Percentiles rank a stretch among this genome's conserved stretches.
Conservation (phyloP, 2,113 vertebrate genomes). For the Oncorhynchus clarkii region DNA sequence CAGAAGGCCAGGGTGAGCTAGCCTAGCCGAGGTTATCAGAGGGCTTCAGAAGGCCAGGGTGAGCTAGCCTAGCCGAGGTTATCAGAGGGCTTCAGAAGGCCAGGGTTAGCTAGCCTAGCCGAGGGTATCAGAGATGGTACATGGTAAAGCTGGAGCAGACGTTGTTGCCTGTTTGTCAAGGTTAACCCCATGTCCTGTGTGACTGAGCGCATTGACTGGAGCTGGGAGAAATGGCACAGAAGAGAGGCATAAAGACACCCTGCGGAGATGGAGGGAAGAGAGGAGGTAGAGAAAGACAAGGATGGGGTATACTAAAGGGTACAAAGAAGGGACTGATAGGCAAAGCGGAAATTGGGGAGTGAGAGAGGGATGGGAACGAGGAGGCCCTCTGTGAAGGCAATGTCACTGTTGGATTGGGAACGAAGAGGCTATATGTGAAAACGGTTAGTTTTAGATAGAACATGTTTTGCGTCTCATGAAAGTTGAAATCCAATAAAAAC, state of each 20-base stretch:
- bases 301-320: not conserved
- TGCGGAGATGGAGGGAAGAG: constrained; percentile 20
- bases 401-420: no score
- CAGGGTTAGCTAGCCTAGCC: no score
- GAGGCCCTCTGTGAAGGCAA: no score
- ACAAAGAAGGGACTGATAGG: not conserved
- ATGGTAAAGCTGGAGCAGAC: not conserved
- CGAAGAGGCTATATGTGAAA: no score
- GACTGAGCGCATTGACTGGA: constrained; percentile 26
- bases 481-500: constrained; percentile 67
- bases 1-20: no score
- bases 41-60: no score
- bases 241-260: constrained; percentile 46
- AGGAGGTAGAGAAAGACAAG: not conserved
- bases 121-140: no score
- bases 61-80: no score
- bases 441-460: not conserved
- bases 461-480: constrained; percentile 38
- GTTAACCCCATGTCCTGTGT: constrained; percentile 41
- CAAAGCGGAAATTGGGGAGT: constrained; percentile 30
- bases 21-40: no score
- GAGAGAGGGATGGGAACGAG: constrained; percentile 19
- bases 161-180: not conserved
- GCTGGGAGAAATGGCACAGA: constrained; percentile 43
- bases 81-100: no score